A percentile compares a stretch with the other conserved stretches of the same genome.
Conservation (phyloP, 2,113 vertebrate species). For the Lontra canadensis region DNA sequence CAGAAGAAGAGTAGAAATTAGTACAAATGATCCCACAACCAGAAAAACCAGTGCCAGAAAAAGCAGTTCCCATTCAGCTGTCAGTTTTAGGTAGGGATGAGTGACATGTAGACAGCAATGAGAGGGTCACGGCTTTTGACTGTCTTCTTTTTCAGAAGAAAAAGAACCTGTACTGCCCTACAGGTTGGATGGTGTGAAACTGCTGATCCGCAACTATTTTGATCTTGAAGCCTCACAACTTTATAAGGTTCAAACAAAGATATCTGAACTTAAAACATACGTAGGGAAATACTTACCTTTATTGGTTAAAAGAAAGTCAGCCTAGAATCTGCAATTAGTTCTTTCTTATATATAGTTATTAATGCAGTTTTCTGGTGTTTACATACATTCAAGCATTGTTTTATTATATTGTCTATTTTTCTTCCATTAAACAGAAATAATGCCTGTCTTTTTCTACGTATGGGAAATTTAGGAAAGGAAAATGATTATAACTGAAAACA, state of each 20-base stretch:
- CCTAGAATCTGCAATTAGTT: background rate
- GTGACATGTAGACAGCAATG: background rate
- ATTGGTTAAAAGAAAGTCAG: background rate
- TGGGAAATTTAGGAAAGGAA: background rate
- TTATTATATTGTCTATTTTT: background rate
- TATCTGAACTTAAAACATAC: background rate
- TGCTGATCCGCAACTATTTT: background rate
- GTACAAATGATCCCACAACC: background rate
- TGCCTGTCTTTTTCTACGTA: background rate
- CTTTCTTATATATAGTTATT: background rate
- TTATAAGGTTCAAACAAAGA: background rate
- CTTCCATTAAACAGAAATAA: background rate
- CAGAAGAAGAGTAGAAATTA: background rate
- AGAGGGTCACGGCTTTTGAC: background rate
- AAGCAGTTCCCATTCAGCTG: background rate
- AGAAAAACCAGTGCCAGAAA: conserved; percentile 2
- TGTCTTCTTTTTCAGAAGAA: background rate
- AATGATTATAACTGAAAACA: background rate
- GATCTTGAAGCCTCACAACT: background rate
- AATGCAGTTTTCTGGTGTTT: background rate
- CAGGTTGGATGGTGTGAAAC: background rate
- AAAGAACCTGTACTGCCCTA: too few relatives aligned
- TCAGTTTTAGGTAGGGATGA: background rate
- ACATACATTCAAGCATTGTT: background rate
- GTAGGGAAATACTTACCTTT: background rate